Evolutionary conservation across 2,113 vertebrate species (phyloP), one percentile per base, ranked within the genome.

Genomic region (Ochotona princeps): DNA sequence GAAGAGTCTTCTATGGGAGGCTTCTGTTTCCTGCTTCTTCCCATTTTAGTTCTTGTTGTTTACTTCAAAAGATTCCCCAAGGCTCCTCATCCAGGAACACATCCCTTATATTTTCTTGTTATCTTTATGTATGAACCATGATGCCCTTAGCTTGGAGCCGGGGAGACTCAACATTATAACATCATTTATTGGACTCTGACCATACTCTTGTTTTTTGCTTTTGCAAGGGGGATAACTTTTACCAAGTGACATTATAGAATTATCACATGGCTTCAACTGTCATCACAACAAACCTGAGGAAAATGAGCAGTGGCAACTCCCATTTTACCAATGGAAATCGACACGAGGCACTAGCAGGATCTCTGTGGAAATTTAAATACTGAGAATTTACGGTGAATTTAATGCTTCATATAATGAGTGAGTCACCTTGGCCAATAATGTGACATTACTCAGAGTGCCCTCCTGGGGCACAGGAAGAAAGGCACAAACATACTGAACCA

Each of bases 11-110:
- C 90, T 57, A 66, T 21, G 15, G 21, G 18, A 72, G 18, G 4
- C 82, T 63, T 93, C 65, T 90, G 25, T 89, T 94, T 91, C 57
- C 51, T 81, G 5, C 21, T 84, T 92, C 51, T 76, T 91, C 38
- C 49, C n/a, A 70, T 83, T 93, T 86, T 63, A 89, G 5, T 84
- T 91, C 69, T 69, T 14, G 18, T 74, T 74, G 49, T 30, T 76
- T 82, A 49, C 75, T 91, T 78, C 25, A 67, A 82, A 96, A 28
- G 67, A 65, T 63, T 86, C 93, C 57, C 86, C 51, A 81, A 78
- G 74, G 76, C 44, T 47, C 76, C 69, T 61, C 67, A 66, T 35
- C 47, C 20, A 80, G 20, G 15, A 69, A 69, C 32, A 69, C 2
- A 0, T 70, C 74, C 60, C 38, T 87, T 90, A 87, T n/a, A 70